Conservation (phyloP, 2,113 vertebrate species). For the Alaudala cheleensis region DNA sequence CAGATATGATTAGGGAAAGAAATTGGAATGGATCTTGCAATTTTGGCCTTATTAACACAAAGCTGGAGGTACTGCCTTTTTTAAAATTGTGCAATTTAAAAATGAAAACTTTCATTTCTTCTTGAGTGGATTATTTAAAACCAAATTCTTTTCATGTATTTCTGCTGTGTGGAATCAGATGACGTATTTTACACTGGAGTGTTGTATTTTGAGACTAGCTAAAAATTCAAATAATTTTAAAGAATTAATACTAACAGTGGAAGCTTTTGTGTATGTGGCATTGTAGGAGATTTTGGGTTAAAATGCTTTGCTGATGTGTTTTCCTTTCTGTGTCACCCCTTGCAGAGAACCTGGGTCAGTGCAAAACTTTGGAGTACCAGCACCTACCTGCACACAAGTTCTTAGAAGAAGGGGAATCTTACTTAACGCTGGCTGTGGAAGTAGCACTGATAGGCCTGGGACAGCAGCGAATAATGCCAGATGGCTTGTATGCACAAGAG, state of each 20-base stretch:
- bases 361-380: conserved; percentile 87
- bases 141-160: background rate
- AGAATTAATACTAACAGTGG: background rate
- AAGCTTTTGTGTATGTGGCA: background rate
- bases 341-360: conserved; percentile 80
- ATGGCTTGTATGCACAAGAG: conserved; percentile 95
- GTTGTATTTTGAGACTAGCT: background rate
- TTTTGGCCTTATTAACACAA: background rate
- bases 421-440: conserved; percentile 88
- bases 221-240: background rate
- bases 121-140: background rate
- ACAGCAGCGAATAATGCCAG: conserved; percentile 96
- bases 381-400: conserved; percentile 86
- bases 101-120: background rate
- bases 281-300: background rate
- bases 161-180: background rate
- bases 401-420: conserved; percentile 91
- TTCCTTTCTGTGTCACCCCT: background rate
- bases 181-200: background rate
- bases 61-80: background rate
- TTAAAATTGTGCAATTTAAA: background rate
- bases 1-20: background rate
- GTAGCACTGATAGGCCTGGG: conserved; percentile 90
- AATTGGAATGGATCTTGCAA: background rate
- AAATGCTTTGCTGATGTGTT: background rate